A percentile compares a stretch with the other conserved stretches of the same genome.
Evolutionary conservation across 2,797 vertebrate species (phyloP).

Genomic region (Neostethus bicornis): DNA sequence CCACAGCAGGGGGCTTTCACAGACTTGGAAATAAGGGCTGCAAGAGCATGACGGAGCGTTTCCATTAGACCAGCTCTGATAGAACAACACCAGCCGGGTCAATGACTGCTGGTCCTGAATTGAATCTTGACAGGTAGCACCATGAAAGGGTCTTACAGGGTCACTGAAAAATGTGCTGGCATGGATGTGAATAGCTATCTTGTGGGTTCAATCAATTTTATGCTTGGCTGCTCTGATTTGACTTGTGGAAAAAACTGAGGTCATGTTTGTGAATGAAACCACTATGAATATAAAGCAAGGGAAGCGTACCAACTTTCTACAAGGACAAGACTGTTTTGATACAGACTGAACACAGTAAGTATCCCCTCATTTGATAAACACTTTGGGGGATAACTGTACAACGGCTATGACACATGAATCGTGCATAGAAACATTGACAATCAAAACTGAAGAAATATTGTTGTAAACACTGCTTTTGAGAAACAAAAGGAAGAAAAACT

Average conservation of each 20-base stretch:
- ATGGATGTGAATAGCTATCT: conserved; percentile 62
- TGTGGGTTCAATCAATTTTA: conserved; percentile 71
- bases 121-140: conserved; percentile 76
- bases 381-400: conserved; percentile 1
- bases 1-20: conserved; percentile 82
- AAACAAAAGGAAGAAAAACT: conserved; percentile 38
- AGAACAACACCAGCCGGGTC: conserved; percentile 58
- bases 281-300: conserved; percentile 72
- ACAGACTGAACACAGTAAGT: conserved; percentile 6
- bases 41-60: conserved; percentile 63
- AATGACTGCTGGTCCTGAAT: conserved; percentile 57
- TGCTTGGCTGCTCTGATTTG: conserved; percentile 66
- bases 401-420: conserved; percentile 11
- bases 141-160: conserved; percentile 68
- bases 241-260: conserved; percentile 55
- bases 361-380: conserved; percentile 39
- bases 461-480: conserved; percentile 36
- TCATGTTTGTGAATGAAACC: conserved; percentile 50
- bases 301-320: conserved; percentile 26
- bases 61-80: conserved; percentile 63
- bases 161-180: conserved; percentile 66
- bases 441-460: conserved; percentile 37
- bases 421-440: conserved; percentile 51
- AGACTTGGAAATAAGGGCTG: conserved; percentile 61
- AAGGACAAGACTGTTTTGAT: conserved; percentile 22